Base-by-base conservation (phyloP, 2,888 invertebrate genomes). In the Rotaria sp. region DNA sequence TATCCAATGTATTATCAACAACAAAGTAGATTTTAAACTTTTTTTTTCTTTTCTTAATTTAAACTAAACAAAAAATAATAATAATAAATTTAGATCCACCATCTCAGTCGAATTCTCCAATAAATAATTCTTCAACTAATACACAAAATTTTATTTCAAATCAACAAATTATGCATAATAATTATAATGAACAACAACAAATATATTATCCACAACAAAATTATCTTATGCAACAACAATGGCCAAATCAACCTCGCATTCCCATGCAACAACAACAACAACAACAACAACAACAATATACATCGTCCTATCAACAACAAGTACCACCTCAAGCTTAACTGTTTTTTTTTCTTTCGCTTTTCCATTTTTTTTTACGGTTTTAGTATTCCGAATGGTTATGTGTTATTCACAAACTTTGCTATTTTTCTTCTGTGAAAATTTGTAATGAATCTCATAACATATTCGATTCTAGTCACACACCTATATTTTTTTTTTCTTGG, bases 151-250 rank as follows among this genome's bases (percentile, higher is more conserved):
- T 59, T 26, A 30, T 3, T 59, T 26, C 8, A 30, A 8, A 1
- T n/a, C 30, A 8, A 59, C 57, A 59, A 59, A n/a, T 2, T 7
- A 13, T 13, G 13, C 26, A 59, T 30, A n/a, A 30, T 59, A 59
- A 7, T n/a, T 59, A n/a, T n/a, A 59, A 59, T n/a, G 57, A 74
- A 41, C 74, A 18, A 24, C 74, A 74, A 74, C 11, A 74, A 74
- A 38, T 35, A 1, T 41, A 74, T 38, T 35, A 35, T 74, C 74
- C 74, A 74, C 74, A 41, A 80, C 41, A 80, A 24, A 80, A 80
- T 45, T 80, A 80, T 80, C 75, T 26, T 11, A 80, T 41, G 7
- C 75, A 80, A 80, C 75, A 45, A 3, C 75, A 80, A 80, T 80
- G 41, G 75, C 13, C 26, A 1, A 80, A n/a, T n/a, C 26, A 30